Conservation (phyloP, 1,140 invertebrate genomes). For the Zaprionus lachaisei region DNA sequence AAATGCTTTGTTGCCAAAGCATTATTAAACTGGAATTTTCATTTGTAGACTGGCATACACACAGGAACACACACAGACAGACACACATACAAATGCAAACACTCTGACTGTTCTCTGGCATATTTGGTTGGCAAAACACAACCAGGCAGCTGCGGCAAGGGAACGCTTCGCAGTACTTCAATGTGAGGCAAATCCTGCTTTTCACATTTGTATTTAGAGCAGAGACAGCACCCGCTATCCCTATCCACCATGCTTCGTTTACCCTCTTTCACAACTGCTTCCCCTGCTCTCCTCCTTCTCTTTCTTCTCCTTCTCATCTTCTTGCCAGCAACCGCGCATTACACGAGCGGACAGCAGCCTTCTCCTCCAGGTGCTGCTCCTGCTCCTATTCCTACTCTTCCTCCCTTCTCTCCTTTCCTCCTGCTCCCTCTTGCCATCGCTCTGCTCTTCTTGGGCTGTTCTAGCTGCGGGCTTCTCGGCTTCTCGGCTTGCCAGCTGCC, state of each 20-base stretch:
- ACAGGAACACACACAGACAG: slow-evolving; percentile 13
- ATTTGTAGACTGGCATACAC: slow-evolving; percentile 55
- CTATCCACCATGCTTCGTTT: neutral
- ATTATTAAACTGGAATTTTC: slow-evolving; percentile 80
- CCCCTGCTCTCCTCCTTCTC: neutral
- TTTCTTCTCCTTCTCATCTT: no score
- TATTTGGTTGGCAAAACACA: slow-evolving; percentile 53
- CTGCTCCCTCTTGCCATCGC: neutral
- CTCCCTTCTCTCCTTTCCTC: neutral
- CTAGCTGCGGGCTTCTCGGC: slow-evolving; percentile 7
- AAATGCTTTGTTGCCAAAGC: slow-evolving; percentile 77
- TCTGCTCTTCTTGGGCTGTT: neutral
- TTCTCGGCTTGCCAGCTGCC: no score
- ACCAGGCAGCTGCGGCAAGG: slow-evolving; percentile 29
- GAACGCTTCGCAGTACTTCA: slow-evolving; percentile 32
- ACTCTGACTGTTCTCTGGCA: slow-evolving; percentile 34
- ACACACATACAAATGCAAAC: slow-evolving; percentile 16
- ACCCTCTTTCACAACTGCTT: neutral
- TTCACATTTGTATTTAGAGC: slow-evolving; percentile 68
- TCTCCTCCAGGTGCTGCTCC: neutral
- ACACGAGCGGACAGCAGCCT: slow-evolving; percentile 28
- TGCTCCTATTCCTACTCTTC: neutral
- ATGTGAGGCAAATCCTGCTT: slow-evolving; percentile 54
- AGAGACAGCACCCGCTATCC: slow-evolving; percentile 14
- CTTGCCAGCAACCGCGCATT: slow-evolving; percentile 8